Conservation (phyloP, 2,888 invertebrate species). For the Melanotus villosus region DNA sequence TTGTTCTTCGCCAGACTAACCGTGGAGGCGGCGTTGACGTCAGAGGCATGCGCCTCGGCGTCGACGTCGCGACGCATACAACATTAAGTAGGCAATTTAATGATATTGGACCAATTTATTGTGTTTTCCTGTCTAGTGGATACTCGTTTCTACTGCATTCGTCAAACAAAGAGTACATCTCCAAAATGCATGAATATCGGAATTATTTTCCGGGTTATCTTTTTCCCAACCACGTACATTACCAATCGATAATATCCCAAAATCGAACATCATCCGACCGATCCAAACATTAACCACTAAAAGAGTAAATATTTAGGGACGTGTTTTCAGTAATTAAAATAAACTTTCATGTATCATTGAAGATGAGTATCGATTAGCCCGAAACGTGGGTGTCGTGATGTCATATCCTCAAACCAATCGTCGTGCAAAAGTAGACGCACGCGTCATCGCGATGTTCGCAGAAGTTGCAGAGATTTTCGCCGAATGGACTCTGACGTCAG, state of each 20-base stretch:
- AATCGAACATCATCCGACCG: background rate
- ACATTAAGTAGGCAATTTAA: constrained; percentile 54
- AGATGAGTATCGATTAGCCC: constrained; percentile 55
- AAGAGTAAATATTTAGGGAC: background rate
- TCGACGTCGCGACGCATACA: constrained; percentile 55
- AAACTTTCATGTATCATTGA: constrained; percentile 50
- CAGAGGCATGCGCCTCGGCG: constrained; percentile 57
- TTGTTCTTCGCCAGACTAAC: constrained; percentile 63
- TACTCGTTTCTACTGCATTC: constrained; percentile 1
- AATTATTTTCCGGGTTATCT: background rate
- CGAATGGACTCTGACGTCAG: constrained; percentile 62
- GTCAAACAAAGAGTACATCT: background rate
- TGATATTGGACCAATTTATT: constrained; percentile 46
- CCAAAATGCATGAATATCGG: background rate
- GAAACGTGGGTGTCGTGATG: constrained; percentile 59
- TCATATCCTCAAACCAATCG: constrained; percentile 55
- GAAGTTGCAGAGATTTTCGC: constrained; percentile 59
- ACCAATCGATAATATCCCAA: constrained; percentile 3
- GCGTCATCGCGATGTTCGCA: constrained; percentile 57
- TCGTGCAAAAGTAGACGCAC: constrained; percentile 48
- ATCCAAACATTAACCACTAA: background rate
- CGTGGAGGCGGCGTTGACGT: constrained; percentile 66
- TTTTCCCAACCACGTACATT: background rate
- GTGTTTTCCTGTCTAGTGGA: constrained; percentile 12
- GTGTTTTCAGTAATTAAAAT: constrained; percentile 23